Percentiles rank a stretch among this genome's conserved stretches.
These are phyloP conservation scores for Pao palembangensis DNA, from an alignment of 2,113 vertebrate species.

Conservation along the genomic window DNA sequence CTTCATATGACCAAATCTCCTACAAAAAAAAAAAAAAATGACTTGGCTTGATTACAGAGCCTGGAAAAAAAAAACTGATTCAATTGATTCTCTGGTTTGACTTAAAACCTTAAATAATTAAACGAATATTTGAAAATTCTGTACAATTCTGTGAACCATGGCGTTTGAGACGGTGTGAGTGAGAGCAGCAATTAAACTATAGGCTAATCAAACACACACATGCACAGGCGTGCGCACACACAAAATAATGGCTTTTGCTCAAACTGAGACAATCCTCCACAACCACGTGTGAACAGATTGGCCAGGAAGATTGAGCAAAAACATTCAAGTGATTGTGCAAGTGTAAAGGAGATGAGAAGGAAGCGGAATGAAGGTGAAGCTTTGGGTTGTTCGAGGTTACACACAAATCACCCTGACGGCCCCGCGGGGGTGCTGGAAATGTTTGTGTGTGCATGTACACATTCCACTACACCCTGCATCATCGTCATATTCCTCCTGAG, in stretches of 20 bases:
- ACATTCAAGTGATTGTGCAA: slow-evolving; percentile 8
- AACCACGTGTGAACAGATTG: slow-evolving; percentile 2
- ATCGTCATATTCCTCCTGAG: slow-evolving; percentile 43
- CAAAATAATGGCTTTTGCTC: neutral
- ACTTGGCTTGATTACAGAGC: slow-evolving; percentile 20
- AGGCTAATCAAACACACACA: no score
- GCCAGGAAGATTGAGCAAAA: slow-evolving; percentile 18
- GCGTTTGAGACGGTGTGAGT: neutral
- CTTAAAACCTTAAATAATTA: slow-evolving; percentile 38
- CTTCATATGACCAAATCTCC: neutral
- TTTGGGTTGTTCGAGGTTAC: slow-evolving; percentile 34
- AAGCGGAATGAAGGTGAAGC: slow-evolving; percentile 4
- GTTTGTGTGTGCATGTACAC: neutral
- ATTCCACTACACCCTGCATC: slow-evolving; percentile 18
- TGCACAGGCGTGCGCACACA: no score
- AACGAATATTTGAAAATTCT: slow-evolving; percentile 30
- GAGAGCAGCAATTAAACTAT: neutral
- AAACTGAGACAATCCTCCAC: slow-evolving; percentile 12
- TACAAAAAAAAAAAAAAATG: neutral
- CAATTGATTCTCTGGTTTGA: slow-evolving; percentile 3
- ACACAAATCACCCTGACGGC: slow-evolving; percentile 32
- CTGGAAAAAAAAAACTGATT: slow-evolving; percentile 21
- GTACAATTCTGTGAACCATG: slow-evolving; percentile 13
- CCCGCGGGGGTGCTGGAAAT: neutral
- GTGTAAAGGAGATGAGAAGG: slow-evolving; percentile 3